Percentiles rank a stretch among this genome's conserved stretches.
phyloP scores from a whole-genome alignment of 2,888 invertebrate species.

The Andricus quercusramuli region DNA sequence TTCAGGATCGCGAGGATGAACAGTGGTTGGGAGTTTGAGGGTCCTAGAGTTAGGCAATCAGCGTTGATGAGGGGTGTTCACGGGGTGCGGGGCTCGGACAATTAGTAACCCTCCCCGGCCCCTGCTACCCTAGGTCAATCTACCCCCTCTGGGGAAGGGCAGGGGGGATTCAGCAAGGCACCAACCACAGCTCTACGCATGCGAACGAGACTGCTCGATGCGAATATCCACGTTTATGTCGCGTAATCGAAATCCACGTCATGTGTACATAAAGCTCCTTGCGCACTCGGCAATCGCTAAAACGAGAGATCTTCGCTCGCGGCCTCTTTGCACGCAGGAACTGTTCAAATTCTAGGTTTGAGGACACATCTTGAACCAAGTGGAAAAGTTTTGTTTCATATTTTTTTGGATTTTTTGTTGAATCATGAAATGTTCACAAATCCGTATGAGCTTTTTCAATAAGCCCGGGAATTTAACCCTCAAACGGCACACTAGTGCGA shows the following conservation, averaged over 20 bases:
- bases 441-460: not conserved
- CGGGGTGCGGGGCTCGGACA: constrained; percentile 72
- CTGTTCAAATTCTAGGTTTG: not conserved
- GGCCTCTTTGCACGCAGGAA: not conserved
- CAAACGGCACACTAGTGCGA: too few species aligned
- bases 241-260: constrained; percentile 15
- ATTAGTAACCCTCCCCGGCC: constrained; percentile 69
- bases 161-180: constrained; percentile 50
- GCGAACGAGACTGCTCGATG: constrained; percentile 66
- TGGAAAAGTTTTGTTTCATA: not conserved
- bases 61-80: constrained; percentile 75
- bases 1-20: constrained; percentile 61
- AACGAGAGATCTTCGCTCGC: constrained; percentile 27
- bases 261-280: constrained; percentile 10
- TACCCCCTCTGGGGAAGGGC: not conserved
- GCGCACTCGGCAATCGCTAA: constrained; percentile 22
- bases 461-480: too few species aligned
- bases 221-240: constrained; percentile 59
- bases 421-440: too few species aligned
- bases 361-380: not conserved
- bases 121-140: constrained; percentile 41
- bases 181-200: constrained; percentile 65
- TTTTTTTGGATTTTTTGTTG: not conserved
- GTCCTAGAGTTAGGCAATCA: constrained; percentile 78
- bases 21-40: constrained; percentile 66